Evolutionary conservation across 30 jellyfish, hydroid and myxozoan species (phyloP).

Genomic region (Nemopilema nomurai): DNA sequence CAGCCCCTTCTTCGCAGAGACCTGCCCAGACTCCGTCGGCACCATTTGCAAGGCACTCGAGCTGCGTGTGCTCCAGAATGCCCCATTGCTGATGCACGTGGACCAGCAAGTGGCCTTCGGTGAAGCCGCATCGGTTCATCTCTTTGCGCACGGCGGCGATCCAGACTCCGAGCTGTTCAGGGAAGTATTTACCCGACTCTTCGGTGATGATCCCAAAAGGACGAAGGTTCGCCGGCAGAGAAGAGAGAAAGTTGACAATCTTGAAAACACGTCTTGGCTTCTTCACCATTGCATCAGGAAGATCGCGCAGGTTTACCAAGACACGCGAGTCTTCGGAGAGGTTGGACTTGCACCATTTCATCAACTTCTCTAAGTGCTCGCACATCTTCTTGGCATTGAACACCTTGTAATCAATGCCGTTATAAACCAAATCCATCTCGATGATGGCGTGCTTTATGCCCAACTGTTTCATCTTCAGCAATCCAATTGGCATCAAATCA

Average conservation of each 20-base stretch:
- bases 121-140: slow-evolving; percentile 68
- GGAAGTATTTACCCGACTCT: slow-evolving; percentile 74
- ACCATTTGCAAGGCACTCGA: slow-evolving; percentile 71
- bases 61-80: slow-evolving; percentile 44
- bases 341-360: slow-evolving; percentile 65
- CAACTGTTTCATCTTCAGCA: slow-evolving; percentile 68
- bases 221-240: slow-evolving; percentile 60
- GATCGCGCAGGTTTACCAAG: slow-evolving; percentile 65
- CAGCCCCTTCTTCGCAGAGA: slow-evolving; percentile 76
- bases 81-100: slow-evolving; percentile 92
- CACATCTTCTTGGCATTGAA: slow-evolving; percentile 43
- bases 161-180: slow-evolving; percentile 81
- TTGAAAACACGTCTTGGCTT: slow-evolving; percentile 72
- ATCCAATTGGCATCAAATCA: slow-evolving; percentile 69
- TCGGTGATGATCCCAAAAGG: slow-evolving; percentile 68
- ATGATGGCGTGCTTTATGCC: slow-evolving; percentile 65
- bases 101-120: slow-evolving; percentile 72
- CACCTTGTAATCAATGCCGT: slow-evolving; percentile 49
- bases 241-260: slow-evolving; percentile 60
- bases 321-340: slow-evolving; percentile 50
- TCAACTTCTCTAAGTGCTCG: slow-evolving; percentile 44
- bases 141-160: slow-evolving; percentile 77
- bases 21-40: slow-evolving; percentile 90
- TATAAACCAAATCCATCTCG: slow-evolving; percentile 67
- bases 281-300: slow-evolving; percentile 72